Conservation (phyloP, 1,140 invertebrate genomes). For the Battus philenor region DNA sequence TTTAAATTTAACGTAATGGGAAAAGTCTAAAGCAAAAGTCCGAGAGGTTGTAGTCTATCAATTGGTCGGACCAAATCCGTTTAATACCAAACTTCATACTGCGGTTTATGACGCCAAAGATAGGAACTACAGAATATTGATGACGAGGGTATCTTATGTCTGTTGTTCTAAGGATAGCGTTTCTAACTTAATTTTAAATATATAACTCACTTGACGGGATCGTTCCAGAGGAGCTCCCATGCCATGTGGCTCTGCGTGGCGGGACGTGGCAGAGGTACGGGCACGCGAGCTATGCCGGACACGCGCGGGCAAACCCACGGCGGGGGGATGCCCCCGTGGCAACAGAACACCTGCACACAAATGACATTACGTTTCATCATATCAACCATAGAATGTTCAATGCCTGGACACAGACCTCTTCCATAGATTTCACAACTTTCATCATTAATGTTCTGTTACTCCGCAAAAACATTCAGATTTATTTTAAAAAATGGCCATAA, state of each 20-base stretch:
- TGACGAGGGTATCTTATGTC: neutral
- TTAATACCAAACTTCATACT: too few species aligned
- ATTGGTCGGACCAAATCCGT: too few species aligned
- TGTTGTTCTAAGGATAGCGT: neutral
- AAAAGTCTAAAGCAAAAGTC: too few species aligned
- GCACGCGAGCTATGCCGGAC: constrained; percentile 78
- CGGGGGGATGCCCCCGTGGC: constrained; percentile 85
- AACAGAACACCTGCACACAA: constrained; percentile 80
- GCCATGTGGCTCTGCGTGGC: constrained; percentile 80
- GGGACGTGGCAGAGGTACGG: constrained; percentile 79
- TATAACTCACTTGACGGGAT: constrained; percentile 79
- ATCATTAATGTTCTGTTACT: too few species aligned
- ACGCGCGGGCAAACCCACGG: constrained; percentile 77
- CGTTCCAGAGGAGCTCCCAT: constrained; percentile 89
- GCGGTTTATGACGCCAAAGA: neutral
- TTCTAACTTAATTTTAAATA: neutral
- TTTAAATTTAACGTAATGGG: too few species aligned
- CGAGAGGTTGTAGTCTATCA: too few species aligned
- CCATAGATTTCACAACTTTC: too few species aligned
- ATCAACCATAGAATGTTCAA: too few species aligned
- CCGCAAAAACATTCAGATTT: too few species aligned
- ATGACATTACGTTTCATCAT: too few species aligned
- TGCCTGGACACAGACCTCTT: too few species aligned
- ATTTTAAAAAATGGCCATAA: too few species aligned
- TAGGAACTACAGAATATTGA: neutral